Conservation (phyloP, 2,888 invertebrate genomes). For the Pollenia angustigena region DNA sequence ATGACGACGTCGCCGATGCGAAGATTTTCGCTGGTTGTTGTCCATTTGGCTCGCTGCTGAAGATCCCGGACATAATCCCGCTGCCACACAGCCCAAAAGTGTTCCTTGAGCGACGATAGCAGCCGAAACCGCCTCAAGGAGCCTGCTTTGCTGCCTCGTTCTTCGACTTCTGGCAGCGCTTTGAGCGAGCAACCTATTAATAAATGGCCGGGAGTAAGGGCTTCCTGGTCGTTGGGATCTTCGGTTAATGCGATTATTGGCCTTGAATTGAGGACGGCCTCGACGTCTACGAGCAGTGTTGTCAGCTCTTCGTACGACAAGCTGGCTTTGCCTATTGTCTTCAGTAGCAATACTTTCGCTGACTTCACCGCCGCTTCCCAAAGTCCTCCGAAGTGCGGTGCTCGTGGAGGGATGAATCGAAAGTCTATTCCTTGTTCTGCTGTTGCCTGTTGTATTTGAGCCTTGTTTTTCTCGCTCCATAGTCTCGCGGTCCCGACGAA, state of each 20-base stretch:
- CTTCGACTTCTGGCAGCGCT: slow-evolving; percentile 47
- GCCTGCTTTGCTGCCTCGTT: slow-evolving; percentile 1
- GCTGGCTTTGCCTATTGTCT: slow-evolving; percentile 29
- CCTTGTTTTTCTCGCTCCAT: too few relatives aligned
- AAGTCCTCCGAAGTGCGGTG: too few relatives aligned
- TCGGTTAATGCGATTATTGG: slow-evolving; percentile 62
- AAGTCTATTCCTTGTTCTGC: slow-evolving; percentile 25
- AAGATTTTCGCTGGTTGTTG: not conserved
- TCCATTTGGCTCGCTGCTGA: slow-evolving; percentile 32
- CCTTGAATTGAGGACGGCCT: slow-evolving; percentile 72
- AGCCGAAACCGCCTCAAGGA: slow-evolving; percentile 24
- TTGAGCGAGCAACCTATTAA: slow-evolving; percentile 38
- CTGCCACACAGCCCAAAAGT: slow-evolving; percentile 47
- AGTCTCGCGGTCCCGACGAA: too few relatives aligned
- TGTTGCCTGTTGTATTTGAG: not conserved
- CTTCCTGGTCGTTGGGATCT: slow-evolving; percentile 69
- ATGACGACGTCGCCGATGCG: slow-evolving; percentile 7
- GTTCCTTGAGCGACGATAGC: slow-evolving; percentile 36
- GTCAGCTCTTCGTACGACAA: not conserved
- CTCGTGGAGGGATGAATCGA: too few relatives aligned
- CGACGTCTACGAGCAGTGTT: slow-evolving; percentile 64
- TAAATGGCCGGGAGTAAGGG: slow-evolving; percentile 67
- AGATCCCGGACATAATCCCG: slow-evolving; percentile 32
- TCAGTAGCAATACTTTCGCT: slow-evolving; percentile 59
- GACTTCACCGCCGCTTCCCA: slow-evolving; percentile 1